Base-by-base conservation (phyloP, 2,888 invertebrate species). In the Chaetoderma sp. region DNA sequence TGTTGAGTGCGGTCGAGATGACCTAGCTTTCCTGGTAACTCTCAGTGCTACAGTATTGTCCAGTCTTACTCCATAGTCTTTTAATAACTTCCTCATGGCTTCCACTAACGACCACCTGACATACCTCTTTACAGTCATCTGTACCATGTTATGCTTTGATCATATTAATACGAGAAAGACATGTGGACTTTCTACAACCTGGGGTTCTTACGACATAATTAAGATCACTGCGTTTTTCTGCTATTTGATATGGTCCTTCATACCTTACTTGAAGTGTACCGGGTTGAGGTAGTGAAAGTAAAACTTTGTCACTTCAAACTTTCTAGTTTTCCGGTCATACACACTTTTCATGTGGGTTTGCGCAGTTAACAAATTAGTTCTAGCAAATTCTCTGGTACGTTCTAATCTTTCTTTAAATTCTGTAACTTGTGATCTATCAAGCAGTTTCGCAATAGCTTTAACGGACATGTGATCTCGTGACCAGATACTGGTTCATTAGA, bases 161-260 rank as follows among this genome's bases (percentile, higher is more conserved):
- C 69, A 71, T 66, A 49, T 73, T 71, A n/a, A 69, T 42, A 59
- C 71, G 73, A 62, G 60, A 71, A 16, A 71, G 21, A 33, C 60
- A 32, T 28, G 36, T 63, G 13, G 55, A 42, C 33, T 69, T 68
- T n/a, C 57, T 63, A 28, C 64, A 57, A 56, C 54, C 68, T 49
- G 68, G 70, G 23, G 73, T 73, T 5, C 18, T 5, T 28, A 65
- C 45, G 10, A 62, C 23, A 32, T 58, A 58, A 27, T 63, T 60
- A 16, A 63, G 21, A 23, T 57, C 57, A 58, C 28, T 36, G 21
- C 47, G 21, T 21, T 57, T 58, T 16, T 23, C n/a, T 1, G 28
- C 39, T 16, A 63, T 25, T 16, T 23, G n/a, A 25, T 60, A 60
- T 21, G 64, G 59, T 13, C 52, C 64, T 42, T 13, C 36, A 59